phyloP scores from a whole-genome alignment of 2,113 vertebrate genomes.

The Eubucco bourcierii region DNA sequence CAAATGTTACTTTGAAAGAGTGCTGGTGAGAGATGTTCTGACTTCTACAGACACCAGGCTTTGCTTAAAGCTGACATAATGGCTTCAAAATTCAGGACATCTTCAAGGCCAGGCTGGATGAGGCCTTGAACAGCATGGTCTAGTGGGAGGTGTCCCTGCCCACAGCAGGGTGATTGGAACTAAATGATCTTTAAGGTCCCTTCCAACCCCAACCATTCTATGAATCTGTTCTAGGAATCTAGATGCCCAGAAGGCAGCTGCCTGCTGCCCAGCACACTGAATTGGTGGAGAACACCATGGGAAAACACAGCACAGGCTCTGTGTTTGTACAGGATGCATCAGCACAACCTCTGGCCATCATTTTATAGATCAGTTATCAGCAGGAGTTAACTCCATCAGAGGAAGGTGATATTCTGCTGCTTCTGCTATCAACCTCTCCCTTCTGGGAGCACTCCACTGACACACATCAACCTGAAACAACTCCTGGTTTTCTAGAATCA shows the following conservation, averaged over 20 bases:
- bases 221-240: too few relatives aligned
- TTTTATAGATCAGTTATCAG: background rate
- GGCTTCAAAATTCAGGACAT: background rate
- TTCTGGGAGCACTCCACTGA: background rate
- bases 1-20: background rate
- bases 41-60: background rate
- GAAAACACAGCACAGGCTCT: background rate
- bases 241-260: background rate
- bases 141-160: too few relatives aligned
- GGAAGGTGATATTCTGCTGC: background rate
- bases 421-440: background rate
- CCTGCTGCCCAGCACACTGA: background rate
- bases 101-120: too few relatives aligned
- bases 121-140: too few relatives aligned
- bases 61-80: background rate
- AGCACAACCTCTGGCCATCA: background rate
- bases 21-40: background rate
- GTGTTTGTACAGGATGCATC: background rate
- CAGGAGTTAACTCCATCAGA: background rate
- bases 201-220: too few relatives aligned
- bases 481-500: background rate
- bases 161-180: too few relatives aligned
- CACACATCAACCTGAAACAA: background rate
- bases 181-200: too few relatives aligned
- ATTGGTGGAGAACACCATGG: background rate